These are phyloP conservation scores for Gambusia yucatana DNA, from an alignment of 2,797 vertebrate genomes.

Conservation along the genomic window DNA sequence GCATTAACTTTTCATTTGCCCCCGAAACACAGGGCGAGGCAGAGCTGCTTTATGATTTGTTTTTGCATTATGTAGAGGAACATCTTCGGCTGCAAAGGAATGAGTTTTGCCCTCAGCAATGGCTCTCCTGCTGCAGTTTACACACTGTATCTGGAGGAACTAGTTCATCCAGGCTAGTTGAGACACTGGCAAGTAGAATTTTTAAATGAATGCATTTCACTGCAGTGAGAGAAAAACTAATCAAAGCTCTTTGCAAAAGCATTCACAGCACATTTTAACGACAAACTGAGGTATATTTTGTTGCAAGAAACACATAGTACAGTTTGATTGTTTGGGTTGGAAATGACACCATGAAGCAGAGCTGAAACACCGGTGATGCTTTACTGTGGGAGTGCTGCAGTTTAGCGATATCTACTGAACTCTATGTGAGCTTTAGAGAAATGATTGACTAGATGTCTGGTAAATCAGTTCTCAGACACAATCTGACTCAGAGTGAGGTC, in stretches of 20 bases:
- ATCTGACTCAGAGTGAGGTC: background rate
- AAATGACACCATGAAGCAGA: background rate
- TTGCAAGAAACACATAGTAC: background rate
- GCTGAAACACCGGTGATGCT: background rate
- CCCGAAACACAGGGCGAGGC: background rate
- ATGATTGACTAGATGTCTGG: background rate
- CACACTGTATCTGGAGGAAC: background rate
- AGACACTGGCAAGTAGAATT: background rate
- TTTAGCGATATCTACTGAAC: background rate
- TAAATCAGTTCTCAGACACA: background rate
- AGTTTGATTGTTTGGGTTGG: background rate
- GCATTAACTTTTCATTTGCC: slow-evolving; percentile 4
- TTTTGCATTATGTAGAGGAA: slow-evolving; percentile 10
- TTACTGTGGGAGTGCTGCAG: background rate
- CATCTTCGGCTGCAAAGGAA: background rate
- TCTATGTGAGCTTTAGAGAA: background rate
- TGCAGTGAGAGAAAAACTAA: background rate
- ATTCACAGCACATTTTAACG: background rate
- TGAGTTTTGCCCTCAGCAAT: background rate
- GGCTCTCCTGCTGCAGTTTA: background rate
- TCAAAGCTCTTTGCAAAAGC: background rate
- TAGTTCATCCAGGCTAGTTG: background rate
- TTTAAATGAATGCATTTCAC: background rate
- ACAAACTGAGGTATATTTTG: background rate
- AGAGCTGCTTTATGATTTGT: slow-evolving; percentile 2